Evolutionary conservation across 2,888 invertebrate genomes (phyloP).

Genomic region (Stenchaetothrips biformis): DNA sequence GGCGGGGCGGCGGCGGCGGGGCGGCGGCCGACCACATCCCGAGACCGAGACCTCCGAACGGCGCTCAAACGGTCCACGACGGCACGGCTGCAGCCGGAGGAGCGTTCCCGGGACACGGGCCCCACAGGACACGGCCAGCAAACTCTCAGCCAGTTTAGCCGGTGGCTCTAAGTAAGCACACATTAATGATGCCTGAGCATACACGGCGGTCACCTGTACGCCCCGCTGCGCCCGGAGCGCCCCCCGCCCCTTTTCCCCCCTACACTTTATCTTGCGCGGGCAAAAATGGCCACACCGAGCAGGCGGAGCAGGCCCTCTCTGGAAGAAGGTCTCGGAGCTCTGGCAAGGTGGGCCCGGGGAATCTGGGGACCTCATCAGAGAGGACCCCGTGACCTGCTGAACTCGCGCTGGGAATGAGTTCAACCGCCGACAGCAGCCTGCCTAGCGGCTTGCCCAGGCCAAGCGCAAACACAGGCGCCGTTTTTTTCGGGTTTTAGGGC

Average conservation of each 20-base stretch:
- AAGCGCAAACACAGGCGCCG: neutral
- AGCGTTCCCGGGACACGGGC: neutral
- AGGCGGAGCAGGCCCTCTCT: neutral
- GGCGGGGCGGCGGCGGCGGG: too few species aligned
- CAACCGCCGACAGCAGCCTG: neutral
- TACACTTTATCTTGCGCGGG: neutral
- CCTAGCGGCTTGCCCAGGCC: neutral
- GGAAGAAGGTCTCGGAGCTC: neutral
- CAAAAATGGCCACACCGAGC: neutral
- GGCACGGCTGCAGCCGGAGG: neutral
- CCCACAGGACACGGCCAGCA: neutral
- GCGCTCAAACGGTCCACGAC: neutral
- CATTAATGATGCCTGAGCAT: conserved; percentile 21
- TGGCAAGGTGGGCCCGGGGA: neutral
- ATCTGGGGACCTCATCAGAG: conserved; percentile 8
- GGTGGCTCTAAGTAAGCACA: conserved; percentile 18
- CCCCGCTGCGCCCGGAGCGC: neutral
- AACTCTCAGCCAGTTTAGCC: neutral
- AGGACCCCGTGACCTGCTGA: neutral
- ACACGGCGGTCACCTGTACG: conserved; percentile 3
- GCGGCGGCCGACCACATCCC: too few species aligned
- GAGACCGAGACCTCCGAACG: too few species aligned
- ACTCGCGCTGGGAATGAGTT: neutral
- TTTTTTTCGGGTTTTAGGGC: neutral
- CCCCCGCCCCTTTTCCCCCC: neutral